Evolutionary conservation across 2,113 vertebrate genomes (phyloP).

Genomic region (Oophaga pumilio): DNA sequence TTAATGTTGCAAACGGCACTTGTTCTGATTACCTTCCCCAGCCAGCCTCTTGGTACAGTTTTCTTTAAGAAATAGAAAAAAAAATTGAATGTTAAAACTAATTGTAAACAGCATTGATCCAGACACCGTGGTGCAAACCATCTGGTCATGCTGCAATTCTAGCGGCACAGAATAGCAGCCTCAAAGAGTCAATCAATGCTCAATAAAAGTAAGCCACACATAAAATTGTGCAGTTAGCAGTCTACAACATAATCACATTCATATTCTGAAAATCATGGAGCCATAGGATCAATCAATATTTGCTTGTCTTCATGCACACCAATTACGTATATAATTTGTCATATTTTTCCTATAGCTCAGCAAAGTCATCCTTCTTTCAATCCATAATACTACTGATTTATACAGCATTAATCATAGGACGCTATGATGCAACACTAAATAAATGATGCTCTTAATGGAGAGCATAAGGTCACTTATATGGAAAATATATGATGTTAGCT

Average conservation of each 20-base stretch:
- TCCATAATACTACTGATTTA: not conserved
- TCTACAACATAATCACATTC: conserved; percentile 18
- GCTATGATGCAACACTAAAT: not conserved
- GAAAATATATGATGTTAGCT: not conserved
- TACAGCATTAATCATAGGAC: not conserved
- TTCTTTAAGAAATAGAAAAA: conserved; percentile 1
- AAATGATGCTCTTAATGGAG: not conserved
- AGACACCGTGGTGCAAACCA: conserved; percentile 52
- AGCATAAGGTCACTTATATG: not conserved
- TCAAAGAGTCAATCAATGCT: conserved; percentile 32
- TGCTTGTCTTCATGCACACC: not conserved
- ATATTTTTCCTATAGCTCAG: conserved; percentile 14
- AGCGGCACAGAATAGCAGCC: conserved; percentile 23
- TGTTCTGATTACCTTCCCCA: conserved; percentile 43
- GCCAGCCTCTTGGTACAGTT: conserved; percentile 37
- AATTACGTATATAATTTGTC: not conserved
- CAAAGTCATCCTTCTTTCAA: not conserved
- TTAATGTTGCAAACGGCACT: conserved; percentile 44
- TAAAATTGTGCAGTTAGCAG: conserved; percentile 16
- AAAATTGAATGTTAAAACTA: conserved; percentile 51
- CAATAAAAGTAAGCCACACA: conserved; percentile 30
- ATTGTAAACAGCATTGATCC: conserved; percentile 56
- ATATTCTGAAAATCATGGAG: not conserved
- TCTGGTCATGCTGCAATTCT: conserved; percentile 49
- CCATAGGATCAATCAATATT: conserved; percentile 27